A percentile compares a stretch with the other conserved stretches of the same genome.
These are phyloP conservation scores for Nephrotoma guestfalica DNA, from an alignment of 2,888 invertebrate genomes.

Conservation along the genomic window DNA sequence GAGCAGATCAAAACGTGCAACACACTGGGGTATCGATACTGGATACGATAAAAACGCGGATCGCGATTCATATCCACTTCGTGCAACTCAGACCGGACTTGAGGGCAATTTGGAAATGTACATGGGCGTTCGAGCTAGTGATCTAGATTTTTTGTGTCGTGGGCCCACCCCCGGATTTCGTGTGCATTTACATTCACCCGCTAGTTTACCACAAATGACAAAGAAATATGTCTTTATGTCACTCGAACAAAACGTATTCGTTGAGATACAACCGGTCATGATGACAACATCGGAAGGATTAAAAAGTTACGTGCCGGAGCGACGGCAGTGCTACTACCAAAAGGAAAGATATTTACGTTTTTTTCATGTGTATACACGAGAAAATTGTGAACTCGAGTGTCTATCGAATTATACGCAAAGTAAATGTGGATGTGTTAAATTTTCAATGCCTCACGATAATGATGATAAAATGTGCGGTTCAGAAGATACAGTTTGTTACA, in stretches of 20 bases:
- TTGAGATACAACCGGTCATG: constrained; percentile 50
- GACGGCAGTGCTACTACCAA: constrained; percentile 48
- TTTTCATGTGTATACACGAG: constrained; percentile 48
- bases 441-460: constrained; percentile 37
- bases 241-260: constrained; percentile 45
- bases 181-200: constrained; percentile 27
- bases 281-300: constrained; percentile 48
- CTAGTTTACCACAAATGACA: constrained; percentile 25
- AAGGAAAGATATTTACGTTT: constrained; percentile 41
- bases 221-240: constrained; percentile 48
- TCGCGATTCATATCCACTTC: constrained; percentile 48
- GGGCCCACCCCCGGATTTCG: constrained; percentile 51
- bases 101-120: constrained; percentile 49
- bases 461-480: constrained; percentile 8
- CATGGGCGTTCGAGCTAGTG: constrained; percentile 37
- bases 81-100: constrained; percentile 52
- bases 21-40: constrained; percentile 47
- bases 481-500: constrained; percentile 2
- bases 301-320: constrained; percentile 36
- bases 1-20: constrained; percentile 18
- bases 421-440: constrained; percentile 48
- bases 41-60: constrained; percentile 41
- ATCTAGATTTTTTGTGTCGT: background rate
- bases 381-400: constrained; percentile 52
- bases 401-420: constrained; percentile 42